Percentiles rank a stretch among this genome's conserved stretches.
phyloP scores from a whole-genome alignment of 2,113 vertebrate genomes.

The Phyllopteryx taeniolatus region DNA sequence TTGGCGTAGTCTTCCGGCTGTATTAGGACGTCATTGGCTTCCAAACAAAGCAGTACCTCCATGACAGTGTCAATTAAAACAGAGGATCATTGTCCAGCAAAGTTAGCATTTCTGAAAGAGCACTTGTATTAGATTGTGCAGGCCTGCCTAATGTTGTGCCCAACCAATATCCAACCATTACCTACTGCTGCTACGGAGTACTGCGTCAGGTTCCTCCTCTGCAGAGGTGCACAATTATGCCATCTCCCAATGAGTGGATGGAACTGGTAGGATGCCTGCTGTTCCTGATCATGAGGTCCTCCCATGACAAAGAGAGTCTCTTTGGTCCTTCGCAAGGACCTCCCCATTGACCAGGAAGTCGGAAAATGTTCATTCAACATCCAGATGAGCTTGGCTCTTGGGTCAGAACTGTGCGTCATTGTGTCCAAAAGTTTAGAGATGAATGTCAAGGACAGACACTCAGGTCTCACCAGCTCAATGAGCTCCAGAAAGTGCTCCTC shows the following conservation, averaged over 20 bases:
- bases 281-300: constrained; percentile 80
- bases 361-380: constrained; percentile 77
- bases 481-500: constrained; percentile 80
- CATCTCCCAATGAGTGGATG: constrained; percentile 79
- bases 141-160: neutral
- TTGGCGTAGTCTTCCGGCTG: too few relatives aligned
- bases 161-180: constrained; percentile 58
- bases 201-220: constrained; percentile 83
- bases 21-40: too few relatives aligned
- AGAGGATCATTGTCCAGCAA: too few relatives aligned
- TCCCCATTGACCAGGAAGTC: constrained; percentile 68
- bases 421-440: constrained; percentile 75
- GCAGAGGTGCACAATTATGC: constrained; percentile 78
- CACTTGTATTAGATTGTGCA: neutral
- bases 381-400: constrained; percentile 72
- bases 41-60: neutral
- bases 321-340: constrained; percentile 54
- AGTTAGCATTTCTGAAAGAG: neutral
- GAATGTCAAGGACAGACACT: constrained; percentile 79
- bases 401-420: constrained; percentile 63
- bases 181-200: constrained; percentile 85
- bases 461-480: constrained; percentile 74
- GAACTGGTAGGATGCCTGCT: constrained; percentile 81
- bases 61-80: neutral
- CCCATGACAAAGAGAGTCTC: constrained; percentile 83